Evolutionary conservation across 1,140 invertebrate species (phyloP).

Genomic region (Aporrectodea caliginosa): DNA sequence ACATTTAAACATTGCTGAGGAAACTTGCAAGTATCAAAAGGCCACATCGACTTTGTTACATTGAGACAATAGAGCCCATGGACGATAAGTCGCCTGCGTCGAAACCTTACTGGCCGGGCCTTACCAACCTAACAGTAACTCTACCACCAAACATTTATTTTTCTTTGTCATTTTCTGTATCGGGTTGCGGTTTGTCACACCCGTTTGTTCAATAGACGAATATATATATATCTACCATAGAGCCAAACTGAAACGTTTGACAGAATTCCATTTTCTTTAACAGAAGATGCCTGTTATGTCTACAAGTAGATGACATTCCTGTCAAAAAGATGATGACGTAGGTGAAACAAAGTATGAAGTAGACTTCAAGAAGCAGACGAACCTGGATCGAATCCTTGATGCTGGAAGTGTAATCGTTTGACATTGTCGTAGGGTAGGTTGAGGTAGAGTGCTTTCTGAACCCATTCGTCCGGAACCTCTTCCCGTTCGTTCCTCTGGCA

Average conservation of each 20-base stretch:
- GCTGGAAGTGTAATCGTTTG: conserved; percentile 30
- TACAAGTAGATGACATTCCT: neutral
- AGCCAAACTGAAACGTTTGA: neutral
- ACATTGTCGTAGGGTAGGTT: conserved; percentile 33
- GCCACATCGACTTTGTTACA: too few species aligned
- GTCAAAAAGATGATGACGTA: neutral
- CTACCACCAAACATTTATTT: too few species aligned
- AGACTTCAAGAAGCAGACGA: neutral
- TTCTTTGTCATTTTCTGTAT: too few species aligned
- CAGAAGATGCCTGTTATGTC: neutral
- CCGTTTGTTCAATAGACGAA: neutral
- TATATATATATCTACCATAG: neutral
- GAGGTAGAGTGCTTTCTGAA: conserved; percentile 32
- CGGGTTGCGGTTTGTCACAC: too few species aligned
- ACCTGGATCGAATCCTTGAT: conserved; percentile 28
- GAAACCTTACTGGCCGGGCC: too few species aligned
- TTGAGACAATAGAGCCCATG: too few species aligned
- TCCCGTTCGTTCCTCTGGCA: conserved; percentile 32
- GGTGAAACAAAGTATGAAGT: neutral
- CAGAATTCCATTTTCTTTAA: neutral
- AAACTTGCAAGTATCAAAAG: too few species aligned
- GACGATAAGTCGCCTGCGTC: too few species aligned
- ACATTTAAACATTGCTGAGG: too few species aligned
- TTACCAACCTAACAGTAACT: too few species aligned
- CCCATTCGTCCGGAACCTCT: conserved; percentile 32